Base-by-base conservation (phyloP, 2,113 vertebrate genomes). In the Poeciliopsis occidentalis region DNA sequence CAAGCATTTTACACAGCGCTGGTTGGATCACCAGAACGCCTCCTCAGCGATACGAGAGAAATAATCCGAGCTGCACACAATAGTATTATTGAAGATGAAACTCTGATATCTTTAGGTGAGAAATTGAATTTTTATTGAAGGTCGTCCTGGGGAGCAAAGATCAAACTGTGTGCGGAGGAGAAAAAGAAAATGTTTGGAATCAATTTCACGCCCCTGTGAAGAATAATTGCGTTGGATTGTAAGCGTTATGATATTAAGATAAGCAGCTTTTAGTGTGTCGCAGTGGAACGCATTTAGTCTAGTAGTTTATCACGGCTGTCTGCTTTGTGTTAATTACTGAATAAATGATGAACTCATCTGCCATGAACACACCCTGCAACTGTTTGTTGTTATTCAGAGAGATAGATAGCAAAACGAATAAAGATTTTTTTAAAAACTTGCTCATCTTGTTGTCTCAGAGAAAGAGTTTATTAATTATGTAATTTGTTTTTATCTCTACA, bases 121-220 rank as follows among this genome's bases (percentile, higher is more conserved):
- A 75, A 37, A 30, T 12, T 66, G 71, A 68, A 79, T 87, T 63
- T 88, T 87, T 63, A 80, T 83, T 73, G 67, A 78, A 91, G 87
- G 88, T 90, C 63, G 83, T 89, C 79, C 84, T 44, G n/a, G 68
- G 68, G 83, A 92, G 82, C 83, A 84, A 69, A 89, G 80, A 91
- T 87, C 88, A 89, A 88, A 89, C 76, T 32, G 79, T 88, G 89
- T 84, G 87, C 80, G 76, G 76, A 86, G 66, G 32, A 84, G 69
- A 88, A 86, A 80, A 80, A 84, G 86, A 85, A 85, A 86, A 85
- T 88, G 85, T 92, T 92, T 87, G 82, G 90, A 91, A 93, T 92
- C 90, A 92, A 93, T 93, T 93, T 93, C 92, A 93, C 85, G 88
- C 90, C 85, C 87, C 86, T 3, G 68, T 90, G 88, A 86, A 89